These are phyloP conservation scores for Penaeus chinensis DNA, from an alignment of 1,140 invertebrate species.

Conservation along the genomic window DNA sequence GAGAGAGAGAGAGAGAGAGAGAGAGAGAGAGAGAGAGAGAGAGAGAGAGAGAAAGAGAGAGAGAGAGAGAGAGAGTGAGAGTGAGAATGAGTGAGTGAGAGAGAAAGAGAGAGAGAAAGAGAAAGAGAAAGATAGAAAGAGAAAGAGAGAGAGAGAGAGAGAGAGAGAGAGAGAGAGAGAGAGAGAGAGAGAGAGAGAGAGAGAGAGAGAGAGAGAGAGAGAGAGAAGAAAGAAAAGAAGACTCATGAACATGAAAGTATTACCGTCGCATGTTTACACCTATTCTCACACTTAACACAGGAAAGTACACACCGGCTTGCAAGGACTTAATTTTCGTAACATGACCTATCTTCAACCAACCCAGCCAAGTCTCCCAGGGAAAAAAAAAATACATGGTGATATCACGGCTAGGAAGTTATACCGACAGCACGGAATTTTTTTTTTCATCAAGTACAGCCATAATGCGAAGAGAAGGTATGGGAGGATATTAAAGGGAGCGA, in stretches of 20 bases:
- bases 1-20: slow-evolving; percentile 13
- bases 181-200: background rate
- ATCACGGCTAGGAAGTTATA: too few species aligned
- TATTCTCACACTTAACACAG: background rate
- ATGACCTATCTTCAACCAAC: too few species aligned
- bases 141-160: background rate
- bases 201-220: background rate
- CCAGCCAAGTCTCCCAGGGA: too few species aligned
- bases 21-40: background rate
- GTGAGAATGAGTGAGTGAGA: too few species aligned
- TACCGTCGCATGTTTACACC: background rate
- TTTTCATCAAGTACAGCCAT: too few species aligned
- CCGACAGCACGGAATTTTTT: too few species aligned
- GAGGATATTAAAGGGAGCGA: too few species aligned
- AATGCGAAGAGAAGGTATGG: too few species aligned
- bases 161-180: background rate
- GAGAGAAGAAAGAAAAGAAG: background rate
- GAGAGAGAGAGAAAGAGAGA: background rate
- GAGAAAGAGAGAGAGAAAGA: background rate
- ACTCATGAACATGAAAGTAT: background rate
- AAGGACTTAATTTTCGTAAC: too few species aligned
- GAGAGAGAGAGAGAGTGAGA: background rate
- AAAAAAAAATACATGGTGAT: too few species aligned
- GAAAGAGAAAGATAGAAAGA: background rate
- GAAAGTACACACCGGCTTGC: background rate